Evolutionary conservation across 2,888 invertebrate genomes (phyloP).

Genomic region (Zelleria hepariella): DNA sequence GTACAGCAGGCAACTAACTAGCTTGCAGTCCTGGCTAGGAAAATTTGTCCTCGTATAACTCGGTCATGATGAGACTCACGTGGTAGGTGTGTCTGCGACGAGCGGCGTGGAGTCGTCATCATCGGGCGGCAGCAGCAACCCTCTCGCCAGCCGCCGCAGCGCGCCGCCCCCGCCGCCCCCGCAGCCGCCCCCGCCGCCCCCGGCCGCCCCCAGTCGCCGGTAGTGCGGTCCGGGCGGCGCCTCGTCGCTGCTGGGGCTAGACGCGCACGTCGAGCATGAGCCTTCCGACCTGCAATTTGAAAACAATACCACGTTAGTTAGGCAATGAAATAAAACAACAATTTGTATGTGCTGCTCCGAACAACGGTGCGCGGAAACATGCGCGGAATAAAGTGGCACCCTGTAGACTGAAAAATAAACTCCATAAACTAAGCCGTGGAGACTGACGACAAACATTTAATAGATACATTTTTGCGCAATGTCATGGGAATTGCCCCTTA

Average conservation of each 20-base stretch:
- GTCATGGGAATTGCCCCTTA: no score
- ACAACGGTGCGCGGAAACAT: no score
- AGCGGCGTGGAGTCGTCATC: constrained; percentile 83
- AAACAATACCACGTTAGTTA: background rate
- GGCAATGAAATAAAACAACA: background rate
- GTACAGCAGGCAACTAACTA: background rate
- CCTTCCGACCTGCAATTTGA: background rate
- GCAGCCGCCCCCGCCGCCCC: constrained; percentile 79
- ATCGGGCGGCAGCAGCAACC: constrained; percentile 57
- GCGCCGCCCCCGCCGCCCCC: constrained; percentile 70
- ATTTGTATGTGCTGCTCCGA: no score
- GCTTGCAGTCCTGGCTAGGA: no score
- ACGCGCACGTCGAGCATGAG: constrained; percentile 31
- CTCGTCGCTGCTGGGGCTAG: constrained; percentile 81
- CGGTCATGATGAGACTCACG: constrained; percentile 37
- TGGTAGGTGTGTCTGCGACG: constrained; percentile 76
- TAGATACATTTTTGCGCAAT: no score
- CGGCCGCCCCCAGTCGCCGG: constrained; percentile 87
- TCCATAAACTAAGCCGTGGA: no score
- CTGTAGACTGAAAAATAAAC: no score
- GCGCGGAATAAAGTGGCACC: no score
- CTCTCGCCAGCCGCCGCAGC: constrained; percentile 81
- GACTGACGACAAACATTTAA: no score
- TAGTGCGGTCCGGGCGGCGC: constrained; percentile 86
- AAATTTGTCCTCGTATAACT: no score